Percentiles rank a stretch among this genome's conserved stretches.
Conservation (phyloP, 2,797 vertebrate genomes). For the Apodemus agrarius region DNA sequence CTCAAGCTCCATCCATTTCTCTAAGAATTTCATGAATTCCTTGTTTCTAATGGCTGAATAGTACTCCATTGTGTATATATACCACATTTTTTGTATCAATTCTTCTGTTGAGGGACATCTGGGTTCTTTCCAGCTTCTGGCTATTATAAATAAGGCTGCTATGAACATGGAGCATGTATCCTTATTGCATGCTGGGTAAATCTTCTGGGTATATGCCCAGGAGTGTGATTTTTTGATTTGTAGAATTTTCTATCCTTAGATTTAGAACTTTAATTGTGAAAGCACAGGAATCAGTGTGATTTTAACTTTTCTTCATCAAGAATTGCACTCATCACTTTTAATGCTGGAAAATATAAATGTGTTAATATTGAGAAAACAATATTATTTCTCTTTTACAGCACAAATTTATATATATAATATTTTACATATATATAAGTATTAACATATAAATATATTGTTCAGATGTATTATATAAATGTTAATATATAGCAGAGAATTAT, state of each 20-base stretch:
- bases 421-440: neutral
- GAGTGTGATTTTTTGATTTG: neutral
- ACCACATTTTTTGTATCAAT: too few species aligned
- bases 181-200: too few species aligned
- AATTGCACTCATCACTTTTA: neutral
- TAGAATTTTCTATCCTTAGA: conserved; percentile 33
- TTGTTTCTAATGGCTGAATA: too few species aligned
- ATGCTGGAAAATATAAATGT: neutral
- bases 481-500: neutral
- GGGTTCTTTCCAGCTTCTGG: too few species aligned
- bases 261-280: conserved; percentile 64
- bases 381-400: neutral
- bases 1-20: too few species aligned
- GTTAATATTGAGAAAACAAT: neutral
- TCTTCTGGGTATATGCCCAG: too few species aligned
- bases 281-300: conserved; percentile 31
- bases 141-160: too few species aligned
- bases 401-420: neutral
- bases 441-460: neutral
- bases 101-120: too few species aligned
- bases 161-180: too few species aligned
- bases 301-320: conserved; percentile 51
- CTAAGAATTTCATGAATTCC: too few species aligned
- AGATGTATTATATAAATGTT: neutral
- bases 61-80: too few species aligned